These are phyloP conservation scores for Adrianichthys oophorus DNA, from an alignment of 2,797 vertebrate species.

Conservation along the genomic window DNA sequence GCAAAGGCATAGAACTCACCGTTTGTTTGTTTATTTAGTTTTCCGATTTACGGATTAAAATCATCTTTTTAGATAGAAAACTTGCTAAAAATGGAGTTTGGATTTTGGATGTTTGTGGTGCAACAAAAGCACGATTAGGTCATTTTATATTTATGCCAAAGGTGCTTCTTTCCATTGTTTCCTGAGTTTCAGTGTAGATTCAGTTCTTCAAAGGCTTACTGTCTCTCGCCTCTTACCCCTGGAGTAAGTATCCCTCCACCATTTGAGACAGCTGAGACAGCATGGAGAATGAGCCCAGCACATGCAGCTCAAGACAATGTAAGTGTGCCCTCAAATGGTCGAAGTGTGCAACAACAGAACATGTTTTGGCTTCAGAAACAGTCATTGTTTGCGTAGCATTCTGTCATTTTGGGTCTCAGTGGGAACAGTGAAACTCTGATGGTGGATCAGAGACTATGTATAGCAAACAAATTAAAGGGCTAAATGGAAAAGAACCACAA, in stretches of 20 bases:
- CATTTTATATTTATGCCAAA: conserved; percentile 12
- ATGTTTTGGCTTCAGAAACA: neutral
- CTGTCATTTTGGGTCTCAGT: conserved; percentile 32
- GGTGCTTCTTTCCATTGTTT: conserved; percentile 4
- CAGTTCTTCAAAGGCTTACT: conserved; percentile 18
- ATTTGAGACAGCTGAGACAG: conserved; percentile 44
- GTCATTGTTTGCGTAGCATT: conserved; percentile 36
- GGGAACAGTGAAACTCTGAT: conserved; percentile 25
- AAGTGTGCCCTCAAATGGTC: conserved; percentile 74
- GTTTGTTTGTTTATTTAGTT: conserved; percentile 25
- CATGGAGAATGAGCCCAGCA: conserved; percentile 2
- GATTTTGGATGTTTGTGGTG: neutral
- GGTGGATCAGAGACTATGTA: conserved; percentile 39
- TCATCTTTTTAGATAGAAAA: conserved; percentile 7
- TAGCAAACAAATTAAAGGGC: conserved; percentile 38
- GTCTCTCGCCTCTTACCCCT: conserved; percentile 28
- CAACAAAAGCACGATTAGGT: neutral
- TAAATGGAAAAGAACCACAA: conserved; percentile 32
- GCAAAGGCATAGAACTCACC: conserved; percentile 33
- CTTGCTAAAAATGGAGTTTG: neutral
- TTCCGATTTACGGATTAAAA: conserved; percentile 16
- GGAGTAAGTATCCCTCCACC: conserved; percentile 46
- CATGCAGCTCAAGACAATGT: conserved; percentile 34
- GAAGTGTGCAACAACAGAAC: conserved; percentile 43
- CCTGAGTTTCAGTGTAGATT: conserved; percentile 25